These are phyloP conservation scores for Saturnia pavonia DNA, from an alignment of 2,888 invertebrate species.

Conservation along the genomic window DNA sequence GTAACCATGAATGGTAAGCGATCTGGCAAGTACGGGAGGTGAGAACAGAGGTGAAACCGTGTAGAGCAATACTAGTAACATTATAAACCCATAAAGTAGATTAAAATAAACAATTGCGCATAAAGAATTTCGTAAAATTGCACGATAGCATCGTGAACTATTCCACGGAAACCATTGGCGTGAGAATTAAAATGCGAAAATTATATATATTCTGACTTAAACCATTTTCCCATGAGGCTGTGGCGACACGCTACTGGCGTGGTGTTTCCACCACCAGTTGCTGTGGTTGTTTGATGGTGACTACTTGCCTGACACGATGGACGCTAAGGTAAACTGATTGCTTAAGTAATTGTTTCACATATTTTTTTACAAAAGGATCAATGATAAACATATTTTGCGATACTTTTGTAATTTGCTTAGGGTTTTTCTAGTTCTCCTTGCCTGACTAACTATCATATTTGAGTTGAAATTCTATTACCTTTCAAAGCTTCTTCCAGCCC, in stretches of 20 bases:
- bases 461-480: not conserved
- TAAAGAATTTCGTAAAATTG: not conserved
- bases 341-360: not conserved
- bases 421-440: not conserved
- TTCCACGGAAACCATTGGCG: slow-evolving; percentile 11
- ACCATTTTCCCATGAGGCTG: slow-evolving; percentile 45
- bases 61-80: not conserved
- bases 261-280: slow-evolving; percentile 41
- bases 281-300: slow-evolving; percentile 30
- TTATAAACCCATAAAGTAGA: not conserved
- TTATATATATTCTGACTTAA: slow-evolving; percentile 42
- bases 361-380: slow-evolving; percentile 1
- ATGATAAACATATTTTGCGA: not conserved
- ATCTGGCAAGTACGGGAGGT: no score
- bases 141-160: slow-evolving; percentile 12
- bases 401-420: not conserved
- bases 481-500: no score
- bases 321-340: slow-evolving; percentile 54
- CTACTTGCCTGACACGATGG: slow-evolving; percentile 50
- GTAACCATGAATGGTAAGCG: no score
- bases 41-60: no score
- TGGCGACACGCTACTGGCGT: slow-evolving; percentile 43
- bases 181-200: slow-evolving; percentile 26
- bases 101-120: not conserved
- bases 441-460: not conserved